These are phyloP conservation scores for Myotis pilosus DNA, from an alignment of 2,797 vertebrate species.

Conservation along the genomic window DNA sequence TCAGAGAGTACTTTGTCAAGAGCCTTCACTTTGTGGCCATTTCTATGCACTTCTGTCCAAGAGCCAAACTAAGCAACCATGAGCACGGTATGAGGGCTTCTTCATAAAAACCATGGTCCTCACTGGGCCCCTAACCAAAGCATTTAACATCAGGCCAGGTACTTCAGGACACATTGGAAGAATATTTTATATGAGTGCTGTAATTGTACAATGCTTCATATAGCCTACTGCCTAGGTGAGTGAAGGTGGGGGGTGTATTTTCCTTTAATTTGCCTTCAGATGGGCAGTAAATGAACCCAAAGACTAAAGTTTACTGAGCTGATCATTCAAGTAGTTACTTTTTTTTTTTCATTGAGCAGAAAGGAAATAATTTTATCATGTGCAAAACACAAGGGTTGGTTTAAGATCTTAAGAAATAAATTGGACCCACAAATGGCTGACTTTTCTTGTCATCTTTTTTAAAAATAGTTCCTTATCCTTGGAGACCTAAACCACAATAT, in stretches of 20 bases:
- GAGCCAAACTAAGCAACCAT: neutral
- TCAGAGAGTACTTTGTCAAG: neutral
- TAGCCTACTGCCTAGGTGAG: neutral
- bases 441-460: constrained; percentile 9
- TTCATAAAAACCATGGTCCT: neutral
- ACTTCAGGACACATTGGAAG: neutral
- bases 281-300: neutral
- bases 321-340: neutral
- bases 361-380: constrained; percentile 14
- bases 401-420: constrained; percentile 42
- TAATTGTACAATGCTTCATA: neutral
- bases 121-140: neutral
- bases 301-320: neutral
- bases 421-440: neutral
- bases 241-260: neutral
- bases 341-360: neutral
- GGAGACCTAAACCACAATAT: constrained; percentile 40
- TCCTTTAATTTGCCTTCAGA: neutral
- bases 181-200: neutral
- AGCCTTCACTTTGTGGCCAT: neutral
- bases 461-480: neutral
- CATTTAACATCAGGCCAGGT: neutral
- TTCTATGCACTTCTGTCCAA: neutral
- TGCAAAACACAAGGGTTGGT: constrained; percentile 7
- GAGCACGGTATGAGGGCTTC: neutral